Conservation (phyloP, 2,113 vertebrate genomes). For the Cyphomyrus plagiostoma region DNA sequence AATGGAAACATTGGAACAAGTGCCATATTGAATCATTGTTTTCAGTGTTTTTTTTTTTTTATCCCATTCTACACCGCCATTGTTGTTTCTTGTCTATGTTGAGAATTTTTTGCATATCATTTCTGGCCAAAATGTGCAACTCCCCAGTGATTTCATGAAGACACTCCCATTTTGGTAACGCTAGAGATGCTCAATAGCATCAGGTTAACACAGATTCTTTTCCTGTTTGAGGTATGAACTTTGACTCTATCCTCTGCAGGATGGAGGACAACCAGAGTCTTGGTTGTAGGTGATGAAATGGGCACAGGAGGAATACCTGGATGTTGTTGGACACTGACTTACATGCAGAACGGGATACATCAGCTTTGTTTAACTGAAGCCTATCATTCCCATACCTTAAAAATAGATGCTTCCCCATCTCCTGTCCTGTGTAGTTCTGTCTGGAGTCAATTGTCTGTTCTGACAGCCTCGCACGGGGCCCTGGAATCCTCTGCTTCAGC, state of each 20-base stretch:
- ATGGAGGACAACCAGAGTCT: background rate
- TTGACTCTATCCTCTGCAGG: background rate
- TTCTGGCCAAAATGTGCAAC: background rate
- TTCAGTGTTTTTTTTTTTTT: background rate
- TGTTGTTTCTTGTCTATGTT: background rate
- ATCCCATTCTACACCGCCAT: background rate
- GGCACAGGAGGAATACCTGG: background rate
- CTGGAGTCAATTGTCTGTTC: background rate
- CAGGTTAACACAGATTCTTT: background rate
- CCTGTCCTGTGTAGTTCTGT: background rate
- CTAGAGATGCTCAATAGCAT: background rate
- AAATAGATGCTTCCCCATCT: background rate
- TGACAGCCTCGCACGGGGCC: background rate
- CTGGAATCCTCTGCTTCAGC: background rate
- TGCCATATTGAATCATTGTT: background rate
- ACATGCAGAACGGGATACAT: background rate
- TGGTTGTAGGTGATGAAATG: background rate
- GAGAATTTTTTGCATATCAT: background rate
- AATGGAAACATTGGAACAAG: background rate
- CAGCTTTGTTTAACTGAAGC: constrained; percentile 6
- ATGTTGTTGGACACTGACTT: background rate
- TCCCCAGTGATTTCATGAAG: background rate
- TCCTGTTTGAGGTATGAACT: background rate
- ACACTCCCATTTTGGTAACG: background rate
- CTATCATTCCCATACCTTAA: background rate